These are phyloP conservation scores for Apocrypta bakeri DNA, from an alignment of 1,140 invertebrate genomes.

Conservation along the genomic window DNA sequence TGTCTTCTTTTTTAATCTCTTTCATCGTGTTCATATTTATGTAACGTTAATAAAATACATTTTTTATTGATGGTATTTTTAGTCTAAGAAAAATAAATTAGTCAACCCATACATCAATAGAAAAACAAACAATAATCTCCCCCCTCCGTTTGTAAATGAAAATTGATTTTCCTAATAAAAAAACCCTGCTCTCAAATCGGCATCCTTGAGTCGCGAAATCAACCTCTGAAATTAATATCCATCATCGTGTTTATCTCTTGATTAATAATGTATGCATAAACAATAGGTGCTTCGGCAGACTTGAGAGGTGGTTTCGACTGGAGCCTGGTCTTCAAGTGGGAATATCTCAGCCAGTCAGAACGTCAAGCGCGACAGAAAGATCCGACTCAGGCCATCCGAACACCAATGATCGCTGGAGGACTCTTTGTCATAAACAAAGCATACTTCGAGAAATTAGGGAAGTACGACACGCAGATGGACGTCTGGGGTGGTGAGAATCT, in stretches of 20 bases:
- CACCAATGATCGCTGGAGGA: slow-evolving; percentile 96
- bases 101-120: not conserved
- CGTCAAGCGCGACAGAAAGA: slow-evolving; percentile 86
- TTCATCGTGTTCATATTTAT: too few species aligned
- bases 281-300: slow-evolving; percentile 86
- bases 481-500: slow-evolving; percentile 95
- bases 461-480: slow-evolving; percentile 98
- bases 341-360: slow-evolving; percentile 91
- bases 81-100: too few species aligned
- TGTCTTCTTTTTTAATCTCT: too few species aligned
- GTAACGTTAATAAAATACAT: too few species aligned
- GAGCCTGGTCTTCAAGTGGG: slow-evolving; percentile 98
- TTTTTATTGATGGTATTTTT: too few species aligned
- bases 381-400: slow-evolving; percentile 86
- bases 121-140: not conserved
- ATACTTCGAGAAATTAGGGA: slow-evolving; percentile 95
- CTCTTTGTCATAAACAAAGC: slow-evolving; percentile 94
- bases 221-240: not conserved
- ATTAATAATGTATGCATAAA: slow-evolving; percentile 21
- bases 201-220: not conserved
- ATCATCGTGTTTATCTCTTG: not conserved
- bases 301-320: slow-evolving; percentile 97
- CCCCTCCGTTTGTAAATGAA: not conserved
- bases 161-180: not conserved
- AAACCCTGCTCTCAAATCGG: too few species aligned